These are phyloP conservation scores for Myoxocephalus aenaeus DNA, from an alignment of 2,797 vertebrate genomes.

Conservation along the genomic window DNA sequence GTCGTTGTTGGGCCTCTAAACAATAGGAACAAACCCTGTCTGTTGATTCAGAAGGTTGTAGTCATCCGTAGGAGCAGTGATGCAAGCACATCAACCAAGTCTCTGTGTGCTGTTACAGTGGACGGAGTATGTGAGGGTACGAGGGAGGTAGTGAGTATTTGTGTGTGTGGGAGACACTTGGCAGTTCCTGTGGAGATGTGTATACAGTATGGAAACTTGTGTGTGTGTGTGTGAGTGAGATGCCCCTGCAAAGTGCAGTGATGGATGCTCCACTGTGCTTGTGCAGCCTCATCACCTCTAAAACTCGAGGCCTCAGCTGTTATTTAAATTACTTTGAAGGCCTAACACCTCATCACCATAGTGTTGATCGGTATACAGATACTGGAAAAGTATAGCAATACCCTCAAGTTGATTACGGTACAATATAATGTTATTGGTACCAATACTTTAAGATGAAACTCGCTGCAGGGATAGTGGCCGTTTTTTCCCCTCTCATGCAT, in stretches of 20 bases:
- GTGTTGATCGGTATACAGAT: too few relatives aligned
- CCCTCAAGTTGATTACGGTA: neutral
- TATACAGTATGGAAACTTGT: conserved; percentile 29
- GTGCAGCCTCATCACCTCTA: conserved; percentile 11
- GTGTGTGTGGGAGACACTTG: conserved; percentile 1
- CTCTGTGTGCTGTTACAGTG: conserved; percentile 24
- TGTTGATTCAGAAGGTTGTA: conserved; percentile 29
- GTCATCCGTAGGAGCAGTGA: conserved; percentile 31
- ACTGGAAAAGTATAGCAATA: neutral
- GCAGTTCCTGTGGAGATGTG: conserved; percentile 5
- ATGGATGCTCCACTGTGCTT: neutral
- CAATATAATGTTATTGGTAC: too few relatives aligned
- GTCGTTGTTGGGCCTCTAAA: conserved; percentile 5
- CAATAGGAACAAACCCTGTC: conserved; percentile 29
- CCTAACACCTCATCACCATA: neutral
- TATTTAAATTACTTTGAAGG: conserved; percentile 30
- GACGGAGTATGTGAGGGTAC: conserved; percentile 9
- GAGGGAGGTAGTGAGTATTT: conserved; percentile 19
- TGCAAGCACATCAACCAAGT: conserved; percentile 25
- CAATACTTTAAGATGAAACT: neutral
- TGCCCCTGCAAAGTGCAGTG: neutral
- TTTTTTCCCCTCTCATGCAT: too few relatives aligned
- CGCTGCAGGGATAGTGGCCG: too few relatives aligned
- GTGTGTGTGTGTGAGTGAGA: neutral
- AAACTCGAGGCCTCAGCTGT: neutral